Percentiles rank a stretch among this genome's conserved stretches.
Evolutionary conservation across 2,113 vertebrate genomes (phyloP).

Genomic region (Hippocampus mohnikei): DNA sequence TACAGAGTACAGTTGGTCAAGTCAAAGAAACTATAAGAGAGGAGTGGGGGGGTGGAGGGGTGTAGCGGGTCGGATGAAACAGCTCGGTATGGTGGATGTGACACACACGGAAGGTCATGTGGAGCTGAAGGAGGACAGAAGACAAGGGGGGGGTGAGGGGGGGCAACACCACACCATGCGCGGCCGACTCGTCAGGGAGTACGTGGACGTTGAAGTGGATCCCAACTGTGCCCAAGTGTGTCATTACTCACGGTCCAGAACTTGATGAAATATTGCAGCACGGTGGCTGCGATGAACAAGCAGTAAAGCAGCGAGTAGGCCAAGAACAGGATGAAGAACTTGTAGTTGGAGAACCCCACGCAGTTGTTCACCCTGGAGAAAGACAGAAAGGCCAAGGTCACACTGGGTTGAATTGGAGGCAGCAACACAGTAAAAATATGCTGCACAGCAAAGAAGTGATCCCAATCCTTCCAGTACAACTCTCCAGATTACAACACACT

Average conservation of each 20-base stretch:
- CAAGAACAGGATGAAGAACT: constrained; percentile 89
- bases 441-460: background rate
- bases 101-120: background rate
- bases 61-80: background rate
- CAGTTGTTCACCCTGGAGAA: constrained; percentile 76
- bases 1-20: constrained; percentile 48
- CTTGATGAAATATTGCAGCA: constrained; percentile 95
- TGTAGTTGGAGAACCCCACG: constrained; percentile 76
- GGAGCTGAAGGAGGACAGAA: constrained; percentile 29
- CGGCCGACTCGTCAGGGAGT: constrained; percentile 12
- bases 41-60: constrained; percentile 19
- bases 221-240: background rate
- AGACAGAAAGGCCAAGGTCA: constrained; percentile 17
- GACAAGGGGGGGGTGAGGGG: constrained; percentile 12
- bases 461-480: too few relatives aligned
- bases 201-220: background rate
- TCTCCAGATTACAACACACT: too few relatives aligned
- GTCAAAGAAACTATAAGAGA: constrained; percentile 32
- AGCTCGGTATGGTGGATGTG: background rate
- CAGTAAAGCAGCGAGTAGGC: constrained; percentile 94
- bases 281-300: constrained; percentile 89
- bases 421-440: background rate
- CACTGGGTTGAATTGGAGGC: background rate
- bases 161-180: constrained; percentile 41
- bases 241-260: constrained; percentile 93